Evolutionary conservation across 2,888 invertebrate genomes (phyloP), one percentile per base, ranked within the genome.

Genomic region (Cheilosia scutellata): DNA sequence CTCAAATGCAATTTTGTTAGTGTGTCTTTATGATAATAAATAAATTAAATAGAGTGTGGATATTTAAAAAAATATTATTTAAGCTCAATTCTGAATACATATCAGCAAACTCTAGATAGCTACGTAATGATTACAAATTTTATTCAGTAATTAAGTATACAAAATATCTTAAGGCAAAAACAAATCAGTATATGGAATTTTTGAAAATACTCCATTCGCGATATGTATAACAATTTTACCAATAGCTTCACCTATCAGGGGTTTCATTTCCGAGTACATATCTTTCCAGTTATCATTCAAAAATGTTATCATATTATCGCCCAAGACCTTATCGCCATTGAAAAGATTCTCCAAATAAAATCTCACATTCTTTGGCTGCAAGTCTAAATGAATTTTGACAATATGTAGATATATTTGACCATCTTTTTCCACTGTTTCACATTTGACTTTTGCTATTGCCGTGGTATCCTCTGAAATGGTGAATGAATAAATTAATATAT

Each of bases 221-320:
- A 93, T 89, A 4, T 90, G 88, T 62, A 90, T 86, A n/a, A 92
- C 89, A 20, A 93, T 90, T 49, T 89, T 87, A 0, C 89, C 89
- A 47, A 93, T 89, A 0, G 92, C 91, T 6, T 89, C 89, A 40
- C 89, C 88, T 5, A 93, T 90, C 0, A 91, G 88, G 0, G 89
- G 88, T 68, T 90, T 89, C 4, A 93, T 84, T 88, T 93, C 93
- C 20, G 78, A 83, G 57, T 91, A 92, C 27, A 93, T 91, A 0
- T 92, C 92, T 25, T 86, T 44, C 93, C 93, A 93, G 88, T 93
- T 93, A 40, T 93, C 93, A 86, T 93, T 91, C 57, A 91, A 83
- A 5, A 91, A 87, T 0, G 33, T 37, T 82, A 93, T 93, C 91
- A 93, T 92, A 37, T 90, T 93, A 5, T 93, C 92, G 49, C 93